Evolutionary conservation across 2,888 invertebrate species (phyloP).

Genomic region (Metallyticus violacea): DNA sequence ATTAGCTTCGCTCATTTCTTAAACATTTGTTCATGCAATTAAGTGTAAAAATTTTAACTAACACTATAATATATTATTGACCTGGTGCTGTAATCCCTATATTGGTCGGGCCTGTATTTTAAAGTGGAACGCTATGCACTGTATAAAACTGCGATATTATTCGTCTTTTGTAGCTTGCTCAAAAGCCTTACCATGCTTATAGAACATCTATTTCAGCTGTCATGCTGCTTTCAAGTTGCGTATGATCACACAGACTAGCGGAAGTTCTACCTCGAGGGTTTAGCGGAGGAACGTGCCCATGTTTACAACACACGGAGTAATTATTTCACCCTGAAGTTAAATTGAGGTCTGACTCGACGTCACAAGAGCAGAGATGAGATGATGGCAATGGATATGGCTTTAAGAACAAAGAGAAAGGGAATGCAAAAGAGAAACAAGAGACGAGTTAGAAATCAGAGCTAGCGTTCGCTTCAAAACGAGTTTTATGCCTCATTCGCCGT

Average conservation of each 20-base stretch:
- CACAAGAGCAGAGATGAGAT: no score
- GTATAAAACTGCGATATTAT: no score
- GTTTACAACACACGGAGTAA: neutral
- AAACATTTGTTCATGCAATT: no score
- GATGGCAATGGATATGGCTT: neutral
- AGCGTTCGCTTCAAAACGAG: neutral
- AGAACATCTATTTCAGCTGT: neutral
- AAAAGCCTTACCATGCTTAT: neutral
- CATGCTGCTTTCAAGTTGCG: neutral
- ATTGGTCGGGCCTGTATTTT: no score
- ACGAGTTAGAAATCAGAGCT: neutral
- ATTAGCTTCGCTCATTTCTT: no score
- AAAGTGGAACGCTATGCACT: no score
- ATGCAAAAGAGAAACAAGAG: no score
- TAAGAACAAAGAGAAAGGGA: neutral
- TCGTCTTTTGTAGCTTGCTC: no score
- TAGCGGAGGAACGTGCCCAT: neutral
- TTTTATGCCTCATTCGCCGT: neutral
- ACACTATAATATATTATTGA: no score
- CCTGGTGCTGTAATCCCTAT: no score
- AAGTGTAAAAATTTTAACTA: no score
- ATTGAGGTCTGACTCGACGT: neutral
- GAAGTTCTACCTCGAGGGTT: no score
- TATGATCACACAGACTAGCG: neutral
- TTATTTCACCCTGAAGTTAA: neutral